phyloP scores from a whole-genome alignment of 2,888 invertebrate genomes.

The Sinodicranocentrus sp. region DNA sequence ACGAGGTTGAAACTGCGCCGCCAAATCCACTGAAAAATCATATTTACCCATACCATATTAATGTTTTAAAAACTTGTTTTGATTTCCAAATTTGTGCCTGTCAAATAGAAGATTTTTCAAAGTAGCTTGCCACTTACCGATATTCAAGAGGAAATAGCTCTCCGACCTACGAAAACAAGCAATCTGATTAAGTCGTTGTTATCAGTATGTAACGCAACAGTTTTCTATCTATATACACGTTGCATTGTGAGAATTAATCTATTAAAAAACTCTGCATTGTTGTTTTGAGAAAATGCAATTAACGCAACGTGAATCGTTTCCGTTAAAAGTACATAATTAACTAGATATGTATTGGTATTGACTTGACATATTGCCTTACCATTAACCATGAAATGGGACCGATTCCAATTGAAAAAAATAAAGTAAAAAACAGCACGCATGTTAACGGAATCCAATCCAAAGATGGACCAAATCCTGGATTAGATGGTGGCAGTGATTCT shows the following conservation, averaged over 20 bases:
- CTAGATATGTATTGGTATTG: too few species aligned
- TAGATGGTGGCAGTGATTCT: constrained; percentile 81
- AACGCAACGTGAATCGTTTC: too few species aligned
- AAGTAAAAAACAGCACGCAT: constrained; percentile 90
- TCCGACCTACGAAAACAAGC: constrained; percentile 80
- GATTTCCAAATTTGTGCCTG: too few species aligned
- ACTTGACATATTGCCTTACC: constrained; percentile 71
- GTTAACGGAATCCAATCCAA: constrained; percentile 89
- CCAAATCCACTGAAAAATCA: constrained; percentile 85
- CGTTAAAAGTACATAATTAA: too few species aligned
- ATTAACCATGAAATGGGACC: constrained; percentile 93
- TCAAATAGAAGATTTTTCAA: too few species aligned
- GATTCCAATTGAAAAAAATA: constrained; percentile 92
- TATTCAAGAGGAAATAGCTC: constrained; percentile 89
- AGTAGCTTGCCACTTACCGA: constrained; percentile 67
- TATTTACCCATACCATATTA: too few species aligned
- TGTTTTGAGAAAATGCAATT: too few species aligned
- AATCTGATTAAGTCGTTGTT: not conserved
- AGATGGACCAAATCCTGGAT: constrained; percentile 76
- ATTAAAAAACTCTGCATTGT: too few species aligned
- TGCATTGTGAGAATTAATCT: too few species aligned
- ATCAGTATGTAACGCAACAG: too few species aligned
- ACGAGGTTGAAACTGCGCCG: constrained; percentile 90
- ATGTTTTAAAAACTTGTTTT: too few species aligned
- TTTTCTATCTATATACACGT: too few species aligned